Base-by-base conservation (phyloP, 2,113 vertebrate species). In the Tragelaphus buxtoni region DNA sequence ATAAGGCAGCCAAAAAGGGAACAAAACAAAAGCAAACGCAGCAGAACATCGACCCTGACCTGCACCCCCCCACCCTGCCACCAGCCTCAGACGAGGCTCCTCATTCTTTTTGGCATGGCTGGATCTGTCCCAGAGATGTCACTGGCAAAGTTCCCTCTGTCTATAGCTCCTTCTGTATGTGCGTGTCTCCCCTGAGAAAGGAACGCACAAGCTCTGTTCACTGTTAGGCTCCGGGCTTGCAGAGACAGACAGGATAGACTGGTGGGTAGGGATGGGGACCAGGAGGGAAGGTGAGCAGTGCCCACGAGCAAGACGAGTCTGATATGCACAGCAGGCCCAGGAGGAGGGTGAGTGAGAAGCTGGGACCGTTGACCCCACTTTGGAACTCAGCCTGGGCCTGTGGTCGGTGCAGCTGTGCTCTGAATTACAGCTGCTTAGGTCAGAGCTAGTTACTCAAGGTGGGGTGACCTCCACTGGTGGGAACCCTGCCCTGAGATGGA, bases 361-460 rank as follows among this genome's bases (percentile, higher is more conserved):
- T 49, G 32, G 11, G 11, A 39, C 11, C 4, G 4, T 0, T 14
- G 60, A 39, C 11, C 11, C 53, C 14, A 10, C 53, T 14, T 3
- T 72, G 61, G 39, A 63, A 9, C 28, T 24, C 53, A 42, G 39
- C 39, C 11, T 13, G 5, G 7, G 9, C 42, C 53, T 16, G 24
- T 4, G 11, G 3, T 4, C n/a, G 42, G 63, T 79, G 10, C 16
- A 45, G 7, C 55, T 55, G 2, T n/a, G 30, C 18, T 39, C 42
- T 42, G 6, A 17, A 13, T 4, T 0, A 55, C 55, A 79, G 65
- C 20, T 45, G 14, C n/a, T 96, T 80, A 79, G 49, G 11, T 56
- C 20, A 39, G 45, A 24, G 22, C 12, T 5, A 16, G 77, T 65
- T 45, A 58, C 24, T 76, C 63, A 49, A 42, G n/a, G 55, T 58